These are phyloP conservation scores for Neoarius graeffei DNA, from an alignment of 2,113 vertebrate genomes.

Conservation along the genomic window DNA sequence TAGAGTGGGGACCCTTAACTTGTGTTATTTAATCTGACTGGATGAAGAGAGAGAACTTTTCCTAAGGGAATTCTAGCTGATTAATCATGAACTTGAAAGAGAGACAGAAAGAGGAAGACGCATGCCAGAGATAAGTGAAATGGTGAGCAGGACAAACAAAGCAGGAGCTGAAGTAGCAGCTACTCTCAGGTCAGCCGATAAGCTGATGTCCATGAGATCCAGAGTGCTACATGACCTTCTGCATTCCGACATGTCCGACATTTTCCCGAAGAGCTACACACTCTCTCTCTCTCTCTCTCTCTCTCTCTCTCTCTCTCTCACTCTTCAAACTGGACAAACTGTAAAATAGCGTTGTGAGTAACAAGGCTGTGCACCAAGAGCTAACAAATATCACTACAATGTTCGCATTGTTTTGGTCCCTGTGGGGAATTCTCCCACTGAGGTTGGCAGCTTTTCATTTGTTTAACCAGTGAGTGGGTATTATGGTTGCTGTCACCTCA, in stretches of 20 bases:
- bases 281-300: background rate
- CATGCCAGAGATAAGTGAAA: constrained; percentile 22
- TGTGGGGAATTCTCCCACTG: constrained; percentile 7
- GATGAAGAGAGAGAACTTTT: background rate
- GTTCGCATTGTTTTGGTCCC: constrained; percentile 40
- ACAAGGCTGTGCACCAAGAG: constrained; percentile 22
- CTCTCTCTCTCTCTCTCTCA: too few relatives aligned
- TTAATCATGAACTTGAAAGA: constrained; percentile 23
- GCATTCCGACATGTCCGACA: background rate
- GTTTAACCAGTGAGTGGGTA: background rate
- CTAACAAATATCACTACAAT: constrained; percentile 41
- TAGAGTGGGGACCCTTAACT: too few relatives aligned
- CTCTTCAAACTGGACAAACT: background rate
- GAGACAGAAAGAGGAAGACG: background rate
- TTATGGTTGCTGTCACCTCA: background rate
- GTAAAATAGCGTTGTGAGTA: background rate
- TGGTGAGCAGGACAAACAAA: constrained; percentile 13
- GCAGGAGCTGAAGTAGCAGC: constrained; percentile 16
- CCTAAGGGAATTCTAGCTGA: constrained; percentile 28
- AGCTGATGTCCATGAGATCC: constrained; percentile 19
- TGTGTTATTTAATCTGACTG: constrained; percentile 20
- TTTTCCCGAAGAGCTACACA: background rate
- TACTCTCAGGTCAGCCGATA: constrained; percentile 39
- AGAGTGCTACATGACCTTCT: constrained; percentile 33
- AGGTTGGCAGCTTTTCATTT: background rate